Evolutionary conservation across 2,797 vertebrate genomes (phyloP).

Genomic region (Octomys mimax): DNA sequence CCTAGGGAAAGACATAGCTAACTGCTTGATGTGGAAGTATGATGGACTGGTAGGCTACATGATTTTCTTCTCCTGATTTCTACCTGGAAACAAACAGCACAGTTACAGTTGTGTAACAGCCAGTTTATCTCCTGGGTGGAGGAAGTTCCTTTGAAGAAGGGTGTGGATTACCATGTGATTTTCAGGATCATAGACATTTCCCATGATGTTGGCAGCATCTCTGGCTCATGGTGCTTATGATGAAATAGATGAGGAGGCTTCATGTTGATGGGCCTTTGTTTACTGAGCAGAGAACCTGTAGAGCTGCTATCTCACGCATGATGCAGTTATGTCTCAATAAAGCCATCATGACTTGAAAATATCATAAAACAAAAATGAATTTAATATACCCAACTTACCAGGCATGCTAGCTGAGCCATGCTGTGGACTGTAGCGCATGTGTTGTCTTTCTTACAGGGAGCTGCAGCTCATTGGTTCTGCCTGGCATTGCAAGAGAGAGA

Average conservation of each 20-base stretch:
- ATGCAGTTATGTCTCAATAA: not conserved
- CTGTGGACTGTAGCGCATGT: not conserved
- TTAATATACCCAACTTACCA: not conserved
- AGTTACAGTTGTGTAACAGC: not conserved
- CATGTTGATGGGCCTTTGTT: not conserved
- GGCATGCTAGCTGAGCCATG: too few species aligned
- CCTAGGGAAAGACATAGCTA: not conserved
- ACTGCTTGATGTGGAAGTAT: not conserved
- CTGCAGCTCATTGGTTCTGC: not conserved
- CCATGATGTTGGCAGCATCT: not conserved
- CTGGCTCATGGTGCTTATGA: not conserved
- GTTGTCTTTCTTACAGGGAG: not conserved
- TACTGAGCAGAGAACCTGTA: not conserved
- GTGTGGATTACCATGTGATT: not conserved
- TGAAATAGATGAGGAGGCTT: not conserved
- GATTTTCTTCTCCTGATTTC: not conserved
- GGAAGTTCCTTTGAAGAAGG: not conserved
- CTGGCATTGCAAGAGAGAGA: not conserved
- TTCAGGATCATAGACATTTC: not conserved
- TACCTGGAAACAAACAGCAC: not conserved
- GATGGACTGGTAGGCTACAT: not conserved
- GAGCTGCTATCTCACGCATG: not conserved
- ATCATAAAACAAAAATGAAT: not conserved
- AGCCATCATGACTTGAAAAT: not conserved
- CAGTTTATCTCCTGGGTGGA: not conserved